phyloP scores from a whole-genome alignment of 1,140 invertebrate genomes.

The Drosophila watanabei region DNA sequence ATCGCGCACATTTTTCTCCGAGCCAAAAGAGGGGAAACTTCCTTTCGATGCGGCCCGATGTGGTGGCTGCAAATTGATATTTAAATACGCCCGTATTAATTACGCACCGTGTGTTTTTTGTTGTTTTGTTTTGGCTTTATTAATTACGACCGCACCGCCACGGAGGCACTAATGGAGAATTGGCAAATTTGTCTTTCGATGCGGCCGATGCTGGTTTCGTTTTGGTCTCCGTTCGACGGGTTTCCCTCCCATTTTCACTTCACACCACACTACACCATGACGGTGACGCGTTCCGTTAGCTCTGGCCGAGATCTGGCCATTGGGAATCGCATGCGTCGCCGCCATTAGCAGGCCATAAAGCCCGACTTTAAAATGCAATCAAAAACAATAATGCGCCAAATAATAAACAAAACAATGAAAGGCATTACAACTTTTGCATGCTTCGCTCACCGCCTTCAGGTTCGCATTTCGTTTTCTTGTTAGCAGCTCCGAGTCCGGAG shows the following conservation, averaged over 20 bases:
- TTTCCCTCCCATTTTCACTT: constrained; percentile 50
- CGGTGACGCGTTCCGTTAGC: constrained; percentile 19
- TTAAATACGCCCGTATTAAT: constrained; percentile 84
- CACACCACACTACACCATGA: constrained; percentile 35
- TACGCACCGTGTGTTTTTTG: constrained; percentile 46
- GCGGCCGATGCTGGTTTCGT: constrained; percentile 14
- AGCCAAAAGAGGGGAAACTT: constrained; percentile 27
- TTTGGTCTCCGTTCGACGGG: constrained; percentile 31
- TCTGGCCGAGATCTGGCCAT: constrained; percentile 32
- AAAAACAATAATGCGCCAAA: constrained; percentile 72
- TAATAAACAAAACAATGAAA: constrained; percentile 47
- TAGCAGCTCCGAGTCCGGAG: not conserved
- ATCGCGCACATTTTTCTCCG: constrained; percentile 77
- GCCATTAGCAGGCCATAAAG: constrained; percentile 80
- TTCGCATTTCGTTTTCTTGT: constrained; percentile 33
- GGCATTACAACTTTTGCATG: constrained; percentile 54
- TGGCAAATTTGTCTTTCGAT: constrained; percentile 70
- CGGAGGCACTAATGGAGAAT: constrained; percentile 66
- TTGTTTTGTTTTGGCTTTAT: constrained; percentile 53
- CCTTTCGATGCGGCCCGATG: constrained; percentile 18
- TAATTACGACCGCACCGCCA: constrained; percentile 69
- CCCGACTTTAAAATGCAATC: constrained; percentile 65
- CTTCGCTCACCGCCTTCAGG: constrained; percentile 11
- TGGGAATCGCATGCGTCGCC: constrained; percentile 70
- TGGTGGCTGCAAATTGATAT: constrained; percentile 79